These are phyloP conservation scores for Lepidonotus clava DNA, from an alignment of 2,888 invertebrate species.

Conservation along the genomic window DNA sequence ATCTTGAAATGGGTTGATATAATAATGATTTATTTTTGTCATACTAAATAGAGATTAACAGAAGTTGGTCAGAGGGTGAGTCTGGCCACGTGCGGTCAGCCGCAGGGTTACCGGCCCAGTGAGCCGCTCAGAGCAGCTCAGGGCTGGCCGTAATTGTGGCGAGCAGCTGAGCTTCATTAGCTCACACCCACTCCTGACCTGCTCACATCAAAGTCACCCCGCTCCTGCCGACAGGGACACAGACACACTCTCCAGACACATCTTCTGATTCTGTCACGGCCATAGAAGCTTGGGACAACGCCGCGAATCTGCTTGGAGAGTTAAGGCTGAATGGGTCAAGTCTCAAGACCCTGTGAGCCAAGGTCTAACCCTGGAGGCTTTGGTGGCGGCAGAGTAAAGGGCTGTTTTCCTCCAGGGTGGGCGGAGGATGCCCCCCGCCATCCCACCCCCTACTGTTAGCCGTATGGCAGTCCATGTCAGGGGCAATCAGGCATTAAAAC, in stretches of 20 bases:
- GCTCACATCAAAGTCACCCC: background rate
- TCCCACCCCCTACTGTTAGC: background rate
- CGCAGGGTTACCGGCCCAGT: background rate
- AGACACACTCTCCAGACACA: no score
- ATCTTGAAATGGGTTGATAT: no score
- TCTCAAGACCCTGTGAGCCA: no score
- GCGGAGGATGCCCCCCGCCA: background rate
- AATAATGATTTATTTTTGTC: no score
- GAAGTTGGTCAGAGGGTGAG: no score
- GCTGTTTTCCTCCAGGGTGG: background rate
- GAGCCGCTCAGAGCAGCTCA: background rate
- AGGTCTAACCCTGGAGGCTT: no score
- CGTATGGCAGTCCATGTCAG: constrained; percentile 23
- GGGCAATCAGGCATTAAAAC: background rate
- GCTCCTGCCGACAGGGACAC: background rate
- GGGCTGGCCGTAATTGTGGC: background rate
- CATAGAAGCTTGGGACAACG: no score
- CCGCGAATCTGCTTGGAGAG: no score
- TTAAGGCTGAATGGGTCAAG: no score
- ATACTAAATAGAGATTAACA: no score
- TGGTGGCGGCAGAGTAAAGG: background rate
- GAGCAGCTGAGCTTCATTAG: constrained; percentile 2
- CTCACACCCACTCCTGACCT: background rate
- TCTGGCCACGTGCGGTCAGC: no score
- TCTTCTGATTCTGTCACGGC: no score